Percentiles rank a stretch among this genome's conserved stretches.
These are phyloP conservation scores for Conopomorpha cramerella DNA, from an alignment of 1,140 invertebrate genomes.

Conservation along the genomic window DNA sequence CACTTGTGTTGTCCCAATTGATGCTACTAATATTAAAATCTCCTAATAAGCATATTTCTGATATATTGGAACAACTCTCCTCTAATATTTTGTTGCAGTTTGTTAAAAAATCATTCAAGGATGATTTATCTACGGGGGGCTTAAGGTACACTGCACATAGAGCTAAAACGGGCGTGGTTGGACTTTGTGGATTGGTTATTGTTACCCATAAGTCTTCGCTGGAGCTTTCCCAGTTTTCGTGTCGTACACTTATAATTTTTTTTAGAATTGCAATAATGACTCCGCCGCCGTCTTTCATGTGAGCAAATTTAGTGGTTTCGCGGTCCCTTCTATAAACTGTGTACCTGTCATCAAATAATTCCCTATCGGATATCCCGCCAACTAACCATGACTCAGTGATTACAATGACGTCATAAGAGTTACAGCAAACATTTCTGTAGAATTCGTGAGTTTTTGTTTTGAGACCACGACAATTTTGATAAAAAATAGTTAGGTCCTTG, in stretches of 20 bases:
- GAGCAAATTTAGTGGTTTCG: too few species aligned
- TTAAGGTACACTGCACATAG: too few species aligned
- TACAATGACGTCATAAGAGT: neutral
- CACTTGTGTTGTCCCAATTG: too few species aligned
- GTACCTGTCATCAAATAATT: neutral
- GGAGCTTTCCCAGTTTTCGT: neutral
- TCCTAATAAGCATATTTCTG: too few species aligned
- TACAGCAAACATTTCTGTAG: neutral
- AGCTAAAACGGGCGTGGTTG: too few species aligned
- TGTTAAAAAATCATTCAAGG: too few species aligned
- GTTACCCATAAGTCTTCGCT: too few species aligned
- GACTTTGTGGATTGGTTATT: too few species aligned
- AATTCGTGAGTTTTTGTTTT: neutral
- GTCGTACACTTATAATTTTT: neutral
- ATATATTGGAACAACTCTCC: too few species aligned
- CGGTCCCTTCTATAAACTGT: neutral
- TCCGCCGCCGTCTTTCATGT: neutral
- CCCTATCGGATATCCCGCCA: neutral
- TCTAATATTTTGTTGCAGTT: too few species aligned
- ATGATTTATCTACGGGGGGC: too few species aligned
- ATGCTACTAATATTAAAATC: too few species aligned
- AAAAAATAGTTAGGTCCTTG: neutral
- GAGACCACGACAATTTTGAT: neutral
- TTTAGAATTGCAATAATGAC: neutral
- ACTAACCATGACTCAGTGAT: neutral